Conservation (phyloP, 2,888 invertebrate species). For the Eupithecia pulchellata region DNA sequence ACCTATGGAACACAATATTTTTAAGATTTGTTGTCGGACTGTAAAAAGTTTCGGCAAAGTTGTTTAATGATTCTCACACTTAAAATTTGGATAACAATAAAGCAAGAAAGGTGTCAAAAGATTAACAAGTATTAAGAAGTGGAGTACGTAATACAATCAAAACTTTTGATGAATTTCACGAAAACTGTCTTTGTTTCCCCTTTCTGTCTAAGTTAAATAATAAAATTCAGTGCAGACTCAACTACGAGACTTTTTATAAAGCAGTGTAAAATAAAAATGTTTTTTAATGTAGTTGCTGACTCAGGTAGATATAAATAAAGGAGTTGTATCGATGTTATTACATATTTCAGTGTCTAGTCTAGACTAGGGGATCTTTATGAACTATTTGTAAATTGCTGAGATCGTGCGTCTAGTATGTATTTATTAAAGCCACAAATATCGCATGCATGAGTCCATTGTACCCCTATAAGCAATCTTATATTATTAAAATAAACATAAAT, state of each 20-base stretch:
- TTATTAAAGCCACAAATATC: background rate
- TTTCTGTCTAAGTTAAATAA: conserved; percentile 77
- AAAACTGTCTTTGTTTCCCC: conserved; percentile 80
- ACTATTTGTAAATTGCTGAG: conserved; percentile 27
- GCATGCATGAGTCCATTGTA: background rate
- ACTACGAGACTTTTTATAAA: conserved; percentile 60
- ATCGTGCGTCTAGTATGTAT: conserved; percentile 23
- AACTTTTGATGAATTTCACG: conserved; percentile 82
- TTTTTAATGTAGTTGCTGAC: conserved; percentile 36
- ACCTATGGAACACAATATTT: background rate
- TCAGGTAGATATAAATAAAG: conserved; percentile 27
- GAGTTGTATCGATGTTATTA: conserved; percentile 35
- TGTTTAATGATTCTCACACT: conserved; percentile 49
- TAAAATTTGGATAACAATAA: conserved; percentile 56
- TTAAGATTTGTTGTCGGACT: background rate
- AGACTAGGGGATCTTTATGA: conserved; percentile 25
- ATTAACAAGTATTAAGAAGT: conserved; percentile 70
- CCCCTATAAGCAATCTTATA: background rate
- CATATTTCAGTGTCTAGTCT: conserved; percentile 42
- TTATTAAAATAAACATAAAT: background rate
- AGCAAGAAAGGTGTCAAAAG: conserved; percentile 60
- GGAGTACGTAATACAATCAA: conserved; percentile 80
- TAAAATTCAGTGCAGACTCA: conserved; percentile 68
- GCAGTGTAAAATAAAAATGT: conserved; percentile 49
- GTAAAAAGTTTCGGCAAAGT: conserved; percentile 39